Evolutionary conservation across 92 coral and sea anemone genomes (phyloP).

Genomic region (Plumapathes pennacea): DNA sequence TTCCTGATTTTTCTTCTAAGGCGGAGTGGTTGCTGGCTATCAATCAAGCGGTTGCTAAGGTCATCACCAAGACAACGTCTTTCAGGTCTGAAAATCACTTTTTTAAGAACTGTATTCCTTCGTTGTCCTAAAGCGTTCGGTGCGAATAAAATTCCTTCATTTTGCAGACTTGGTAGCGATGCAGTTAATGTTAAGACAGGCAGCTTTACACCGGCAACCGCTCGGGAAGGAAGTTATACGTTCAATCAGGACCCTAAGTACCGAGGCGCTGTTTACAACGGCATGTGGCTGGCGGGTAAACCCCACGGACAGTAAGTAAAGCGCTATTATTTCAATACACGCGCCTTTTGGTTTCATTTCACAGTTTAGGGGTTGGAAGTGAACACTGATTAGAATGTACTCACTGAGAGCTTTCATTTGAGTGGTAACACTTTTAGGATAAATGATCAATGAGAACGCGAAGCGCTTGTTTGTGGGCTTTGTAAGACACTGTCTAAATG

Average conservation of each 20-base stretch:
- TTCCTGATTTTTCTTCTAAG: conserved; percentile 29
- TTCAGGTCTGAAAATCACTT: conserved; percentile 57
- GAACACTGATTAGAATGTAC: no score
- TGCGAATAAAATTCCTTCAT: no score
- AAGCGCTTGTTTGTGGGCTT: no score
- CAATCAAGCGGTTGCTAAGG: conserved; percentile 86
- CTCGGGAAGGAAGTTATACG: conserved; percentile 84
- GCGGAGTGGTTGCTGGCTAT: conserved; percentile 88
- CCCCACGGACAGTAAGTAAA: conserved; percentile 94
- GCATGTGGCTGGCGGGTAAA: conserved; percentile 96
- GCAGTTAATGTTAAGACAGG: conserved; percentile 82
- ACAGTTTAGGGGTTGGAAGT: no score
- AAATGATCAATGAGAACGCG: no score
- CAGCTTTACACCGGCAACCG: conserved; percentile 81
- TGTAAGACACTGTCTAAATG: no score
- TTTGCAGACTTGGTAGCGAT: conserved; percentile 75
- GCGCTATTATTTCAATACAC: neutral
- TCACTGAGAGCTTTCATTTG: no score
- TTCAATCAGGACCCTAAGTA: conserved; percentile 66
- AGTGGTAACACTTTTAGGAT: no score
- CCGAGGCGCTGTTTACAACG: conserved; percentile 82
- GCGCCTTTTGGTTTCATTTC: no score
- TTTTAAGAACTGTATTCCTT: no score
- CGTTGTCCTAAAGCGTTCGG: no score
- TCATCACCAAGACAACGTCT: conserved; percentile 87